phyloP scores from a whole-genome alignment of 2,888 invertebrate genomes.

The Nymphalis c-album region DNA sequence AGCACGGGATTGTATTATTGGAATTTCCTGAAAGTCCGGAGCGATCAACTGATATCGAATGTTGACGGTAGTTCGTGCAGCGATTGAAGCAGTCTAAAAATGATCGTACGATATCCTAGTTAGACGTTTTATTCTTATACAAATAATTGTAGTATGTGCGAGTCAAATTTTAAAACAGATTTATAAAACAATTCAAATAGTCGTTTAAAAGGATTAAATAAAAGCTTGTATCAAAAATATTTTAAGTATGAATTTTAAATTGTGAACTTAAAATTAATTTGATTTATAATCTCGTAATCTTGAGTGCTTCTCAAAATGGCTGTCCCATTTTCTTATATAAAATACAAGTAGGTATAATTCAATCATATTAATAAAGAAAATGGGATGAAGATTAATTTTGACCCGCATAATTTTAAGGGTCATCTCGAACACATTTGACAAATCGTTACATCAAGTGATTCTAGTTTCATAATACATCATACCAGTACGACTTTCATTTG shows the following conservation, averaged over 20 bases:
- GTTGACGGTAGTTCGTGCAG: constrained; percentile 66
- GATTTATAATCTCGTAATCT: too few relatives aligned
- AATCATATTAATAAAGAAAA: neutral
- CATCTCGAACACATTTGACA: constrained; percentile 6
- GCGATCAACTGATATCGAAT: constrained; percentile 67
- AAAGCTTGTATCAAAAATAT: too few relatives aligned
- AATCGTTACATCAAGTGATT: constrained; percentile 8
- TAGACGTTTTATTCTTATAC: neutral
- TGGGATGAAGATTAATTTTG: neutral
- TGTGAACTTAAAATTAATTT: too few relatives aligned
- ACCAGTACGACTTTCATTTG: constrained; percentile 13
- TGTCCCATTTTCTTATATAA: neutral
- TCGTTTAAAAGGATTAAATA: too few relatives aligned
- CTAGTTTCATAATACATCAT: constrained; percentile 9
- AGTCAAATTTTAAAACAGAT: too few relatives aligned
- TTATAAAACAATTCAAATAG: too few relatives aligned
- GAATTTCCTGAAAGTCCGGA: constrained; percentile 75
- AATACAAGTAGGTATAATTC: neutral
- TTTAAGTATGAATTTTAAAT: too few relatives aligned
- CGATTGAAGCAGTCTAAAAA: constrained; percentile 65
- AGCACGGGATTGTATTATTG: constrained; percentile 65
- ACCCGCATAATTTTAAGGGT: neutral
- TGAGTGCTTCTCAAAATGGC: too few relatives aligned
- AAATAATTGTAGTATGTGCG: too few relatives aligned
- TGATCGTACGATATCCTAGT: constrained; percentile 53